Evolutionary conservation across 2,888 invertebrate species (phyloP).

Genomic region (Orthosia gracilis): DNA sequence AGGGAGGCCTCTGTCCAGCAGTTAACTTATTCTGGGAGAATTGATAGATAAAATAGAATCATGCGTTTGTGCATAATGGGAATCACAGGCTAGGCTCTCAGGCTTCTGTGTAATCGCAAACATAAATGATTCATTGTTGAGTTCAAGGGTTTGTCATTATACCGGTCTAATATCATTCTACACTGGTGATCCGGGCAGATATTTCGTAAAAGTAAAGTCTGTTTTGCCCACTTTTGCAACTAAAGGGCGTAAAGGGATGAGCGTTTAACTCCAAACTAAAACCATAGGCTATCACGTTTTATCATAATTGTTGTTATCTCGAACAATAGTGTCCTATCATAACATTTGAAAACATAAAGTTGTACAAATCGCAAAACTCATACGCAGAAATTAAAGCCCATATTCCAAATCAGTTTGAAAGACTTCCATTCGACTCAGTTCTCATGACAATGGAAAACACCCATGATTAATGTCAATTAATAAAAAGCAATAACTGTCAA

Average conservation of each 20-base stretch:
- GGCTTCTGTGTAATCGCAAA: background rate
- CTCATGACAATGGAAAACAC: too few relatives aligned
- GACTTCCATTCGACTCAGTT: too few relatives aligned
- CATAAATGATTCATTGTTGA: too few relatives aligned
- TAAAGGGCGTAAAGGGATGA: slow-evolving; percentile 1
- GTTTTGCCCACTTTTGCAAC: slow-evolving; percentile 13
- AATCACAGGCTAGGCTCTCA: too few relatives aligned
- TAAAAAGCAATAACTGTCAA: too few relatives aligned
- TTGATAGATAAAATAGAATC: too few relatives aligned
- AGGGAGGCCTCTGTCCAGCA: too few relatives aligned
- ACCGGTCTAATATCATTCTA: background rate
- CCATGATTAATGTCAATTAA: too few relatives aligned
- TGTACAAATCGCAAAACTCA: background rate
- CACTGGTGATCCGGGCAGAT: background rate
- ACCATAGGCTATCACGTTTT: slow-evolving; percentile 21
- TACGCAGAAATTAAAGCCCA: background rate
- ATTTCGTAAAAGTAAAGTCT: slow-evolving; percentile 13
- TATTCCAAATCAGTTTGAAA: too few relatives aligned
- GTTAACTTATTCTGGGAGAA: too few relatives aligned
- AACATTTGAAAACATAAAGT: slow-evolving; percentile 8
- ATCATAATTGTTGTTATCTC: slow-evolving; percentile 35
- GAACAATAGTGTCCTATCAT: slow-evolving; percentile 6
- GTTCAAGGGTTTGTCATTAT: background rate
- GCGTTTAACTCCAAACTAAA: slow-evolving; percentile 17
- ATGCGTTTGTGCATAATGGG: too few relatives aligned